Conservation (phyloP, 92 coral and sea anemone genomes). For the Muricea muricata region DNA sequence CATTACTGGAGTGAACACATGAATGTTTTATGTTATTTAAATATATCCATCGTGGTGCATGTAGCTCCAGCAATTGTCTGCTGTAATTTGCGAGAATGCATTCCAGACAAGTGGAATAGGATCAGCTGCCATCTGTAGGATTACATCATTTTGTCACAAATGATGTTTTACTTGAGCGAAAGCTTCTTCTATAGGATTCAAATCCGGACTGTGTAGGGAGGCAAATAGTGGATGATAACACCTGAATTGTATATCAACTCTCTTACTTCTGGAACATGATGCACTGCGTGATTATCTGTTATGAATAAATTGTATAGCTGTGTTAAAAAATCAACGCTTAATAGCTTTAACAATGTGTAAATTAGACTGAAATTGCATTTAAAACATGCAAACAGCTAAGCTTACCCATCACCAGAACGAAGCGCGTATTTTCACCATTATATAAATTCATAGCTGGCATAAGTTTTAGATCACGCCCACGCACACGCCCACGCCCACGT, state of each 20-base stretch:
- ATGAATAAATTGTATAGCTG: neutral
- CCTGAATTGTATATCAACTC: slow-evolving; percentile 48
- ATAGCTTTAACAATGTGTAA: neutral
- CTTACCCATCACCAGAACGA: slow-evolving; percentile 40
- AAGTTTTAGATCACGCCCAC: slow-evolving; percentile 6
- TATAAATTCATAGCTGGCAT: slow-evolving; percentile 31
- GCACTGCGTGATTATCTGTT: slow-evolving; percentile 35
- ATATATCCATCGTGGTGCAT: too few species aligned
- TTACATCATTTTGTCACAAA: slow-evolving; percentile 54
- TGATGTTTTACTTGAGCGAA: slow-evolving; percentile 37
- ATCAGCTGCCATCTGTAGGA: too few species aligned
- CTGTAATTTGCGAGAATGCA: too few species aligned
- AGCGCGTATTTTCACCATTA: slow-evolving; percentile 37
- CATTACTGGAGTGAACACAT: too few species aligned
- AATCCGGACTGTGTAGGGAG: slow-evolving; percentile 67
- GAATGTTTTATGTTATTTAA: too few species aligned
- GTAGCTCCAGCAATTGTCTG: too few species aligned
- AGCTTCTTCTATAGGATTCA: slow-evolving; percentile 59
- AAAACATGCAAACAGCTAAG: neutral
- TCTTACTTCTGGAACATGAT: slow-evolving; percentile 48
- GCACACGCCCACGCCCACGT: too few species aligned
- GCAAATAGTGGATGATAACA: slow-evolving; percentile 53
- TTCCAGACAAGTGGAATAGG: too few species aligned
- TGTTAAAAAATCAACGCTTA: neutral
- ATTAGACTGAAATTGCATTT: neutral